phyloP scores from a whole-genome alignment of 2,888 invertebrate species.

The Apotomis capreana region DNA sequence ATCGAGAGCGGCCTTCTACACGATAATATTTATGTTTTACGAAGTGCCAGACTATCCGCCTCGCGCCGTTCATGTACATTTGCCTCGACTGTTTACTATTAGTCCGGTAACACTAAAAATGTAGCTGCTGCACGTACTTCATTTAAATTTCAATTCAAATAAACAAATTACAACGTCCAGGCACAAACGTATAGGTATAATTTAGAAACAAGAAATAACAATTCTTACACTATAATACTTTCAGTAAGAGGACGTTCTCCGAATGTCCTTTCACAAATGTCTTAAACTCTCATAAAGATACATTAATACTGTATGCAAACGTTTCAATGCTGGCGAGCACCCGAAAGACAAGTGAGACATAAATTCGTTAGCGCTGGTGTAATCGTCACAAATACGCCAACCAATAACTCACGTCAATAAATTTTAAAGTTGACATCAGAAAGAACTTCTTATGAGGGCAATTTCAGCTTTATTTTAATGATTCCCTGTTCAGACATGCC shows the following conservation, averaged over 20 bases:
- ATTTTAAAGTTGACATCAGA: constrained; percentile 83
- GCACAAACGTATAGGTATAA: neutral
- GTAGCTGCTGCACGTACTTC: constrained; percentile 5
- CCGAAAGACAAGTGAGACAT: constrained; percentile 72
- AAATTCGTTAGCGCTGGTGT: constrained; percentile 80
- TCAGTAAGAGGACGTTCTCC: constrained; percentile 66
- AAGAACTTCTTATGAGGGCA: constrained; percentile 79
- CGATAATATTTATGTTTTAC: constrained; percentile 83
- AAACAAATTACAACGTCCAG: constrained; percentile 5
- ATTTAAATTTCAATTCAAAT: constrained; percentile 23
- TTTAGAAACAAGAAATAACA: neutral
- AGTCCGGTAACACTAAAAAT: constrained; percentile 33
- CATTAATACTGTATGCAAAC: constrained; percentile 74
- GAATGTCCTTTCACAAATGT: constrained; percentile 68
- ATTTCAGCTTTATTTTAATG: constrained; percentile 72
- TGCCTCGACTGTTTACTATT: constrained; percentile 46
- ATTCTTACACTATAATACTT: constrained; percentile 43
- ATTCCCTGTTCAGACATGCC: constrained; percentile 54
- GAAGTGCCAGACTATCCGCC: constrained; percentile 59
- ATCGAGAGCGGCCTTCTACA: constrained; percentile 78
- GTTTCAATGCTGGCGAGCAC: constrained; percentile 71
- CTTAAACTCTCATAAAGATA: constrained; percentile 72
- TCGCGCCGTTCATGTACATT: constrained; percentile 67
- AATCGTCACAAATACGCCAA: constrained; percentile 76
- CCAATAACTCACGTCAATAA: constrained; percentile 77